These are phyloP conservation scores for Pristionchus arcanus DNA, from an alignment of 2,888 invertebrate species.

Conservation along the genomic window DNA sequence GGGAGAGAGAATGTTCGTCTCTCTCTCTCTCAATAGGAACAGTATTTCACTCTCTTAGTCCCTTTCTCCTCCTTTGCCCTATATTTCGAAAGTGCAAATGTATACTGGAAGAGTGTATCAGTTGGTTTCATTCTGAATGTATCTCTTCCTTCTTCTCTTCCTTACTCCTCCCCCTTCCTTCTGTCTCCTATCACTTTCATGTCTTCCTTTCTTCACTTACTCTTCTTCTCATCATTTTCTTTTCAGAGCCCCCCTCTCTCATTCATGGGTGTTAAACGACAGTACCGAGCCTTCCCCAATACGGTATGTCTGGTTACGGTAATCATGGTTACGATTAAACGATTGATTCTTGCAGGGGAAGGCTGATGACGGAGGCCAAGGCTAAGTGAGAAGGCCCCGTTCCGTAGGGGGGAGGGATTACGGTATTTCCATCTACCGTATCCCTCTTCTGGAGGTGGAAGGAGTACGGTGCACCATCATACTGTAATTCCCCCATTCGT, in stretches of 20 bases:
- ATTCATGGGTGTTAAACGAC: conserved; percentile 26
- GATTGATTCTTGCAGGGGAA: conserved; percentile 23
- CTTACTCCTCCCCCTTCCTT: conserved; percentile 29
- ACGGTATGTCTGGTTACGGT: not conserved
- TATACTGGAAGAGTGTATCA: not conserved
- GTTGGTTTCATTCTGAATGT: conserved; percentile 31
- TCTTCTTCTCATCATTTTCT: not conserved
- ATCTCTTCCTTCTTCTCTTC: conserved; percentile 24
- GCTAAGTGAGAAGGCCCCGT: conserved; percentile 52
- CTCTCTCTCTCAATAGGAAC: not conserved
- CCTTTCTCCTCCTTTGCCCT: not conserved
- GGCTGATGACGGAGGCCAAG: conserved; percentile 45
- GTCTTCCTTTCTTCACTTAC: not conserved
- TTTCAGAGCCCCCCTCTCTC: conserved; percentile 41
- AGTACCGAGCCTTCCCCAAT: conserved; percentile 26
- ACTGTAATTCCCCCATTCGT: conserved; percentile 38
- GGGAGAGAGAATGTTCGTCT: not conserved
- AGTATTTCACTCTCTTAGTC: not conserved
- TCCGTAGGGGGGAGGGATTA: conserved; percentile 32
- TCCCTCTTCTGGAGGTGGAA: conserved; percentile 35
- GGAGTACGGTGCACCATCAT: conserved; percentile 21
- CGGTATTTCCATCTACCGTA: conserved; percentile 44
- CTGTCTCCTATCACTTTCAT: not conserved
- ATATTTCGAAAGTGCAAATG: conserved; percentile 24
- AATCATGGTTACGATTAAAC: not conserved